Percentiles rank a stretch among this genome's conserved stretches.
phyloP scores from a whole-genome alignment of 2,797 vertebrate species.

The Lacerta viridis region DNA sequence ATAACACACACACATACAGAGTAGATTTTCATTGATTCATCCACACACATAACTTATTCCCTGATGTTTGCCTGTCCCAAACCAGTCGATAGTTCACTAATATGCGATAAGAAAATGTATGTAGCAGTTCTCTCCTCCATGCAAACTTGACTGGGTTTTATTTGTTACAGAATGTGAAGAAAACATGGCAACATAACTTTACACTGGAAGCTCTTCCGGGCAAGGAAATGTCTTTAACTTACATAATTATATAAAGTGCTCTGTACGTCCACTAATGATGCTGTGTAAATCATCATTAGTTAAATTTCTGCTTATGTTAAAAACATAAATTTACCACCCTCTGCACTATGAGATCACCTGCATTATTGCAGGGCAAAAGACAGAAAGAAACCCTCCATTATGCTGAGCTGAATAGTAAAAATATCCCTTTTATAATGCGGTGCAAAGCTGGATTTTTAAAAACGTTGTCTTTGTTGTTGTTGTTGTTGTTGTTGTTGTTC shows the following conservation, averaged over 20 bases:
- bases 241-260: neutral
- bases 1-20: too few relatives aligned
- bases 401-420: neutral
- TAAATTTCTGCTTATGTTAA: neutral
- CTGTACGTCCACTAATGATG: neutral
- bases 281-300: neutral
- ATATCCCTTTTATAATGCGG: neutral
- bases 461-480: neutral
- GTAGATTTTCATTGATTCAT: too few relatives aligned
- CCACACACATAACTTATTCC: neutral
- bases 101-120: neutral
- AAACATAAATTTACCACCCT: neutral
- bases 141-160: neutral
- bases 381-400: neutral
- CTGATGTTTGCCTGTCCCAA: neutral
- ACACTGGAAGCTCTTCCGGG: neutral
- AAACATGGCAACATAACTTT: neutral
- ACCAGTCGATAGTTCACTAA: neutral
- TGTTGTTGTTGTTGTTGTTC: too few relatives aligned
- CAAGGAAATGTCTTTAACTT: neutral
- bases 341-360: too few relatives aligned
- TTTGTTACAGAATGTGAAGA: neutral
- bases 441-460: neutral
- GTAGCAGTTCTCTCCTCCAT: neutral
- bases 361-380: too few relatives aligned